Percentiles rank a stretch among this genome's conserved stretches.
These are phyloP conservation scores for Eudyptes chrysolophus DNA, from an alignment of 2,113 vertebrate genomes.

Conservation along the genomic window DNA sequence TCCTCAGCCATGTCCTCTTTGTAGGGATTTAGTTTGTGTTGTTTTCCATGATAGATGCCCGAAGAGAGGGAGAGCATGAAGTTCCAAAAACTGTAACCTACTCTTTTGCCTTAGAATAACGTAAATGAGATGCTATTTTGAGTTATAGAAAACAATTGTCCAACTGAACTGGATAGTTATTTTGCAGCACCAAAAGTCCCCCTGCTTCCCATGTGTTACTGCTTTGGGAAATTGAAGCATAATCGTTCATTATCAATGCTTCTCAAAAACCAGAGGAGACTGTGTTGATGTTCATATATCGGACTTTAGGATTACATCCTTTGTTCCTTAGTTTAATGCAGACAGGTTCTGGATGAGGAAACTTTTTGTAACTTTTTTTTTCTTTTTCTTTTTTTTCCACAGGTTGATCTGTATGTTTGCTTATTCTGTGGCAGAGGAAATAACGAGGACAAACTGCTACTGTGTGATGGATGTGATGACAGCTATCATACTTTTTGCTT, in stretches of 20 bases:
- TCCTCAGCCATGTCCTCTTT: not conserved
- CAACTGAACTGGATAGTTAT: not conserved
- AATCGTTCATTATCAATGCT: not conserved
- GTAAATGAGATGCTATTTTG: not conserved
- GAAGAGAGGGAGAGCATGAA: not conserved
- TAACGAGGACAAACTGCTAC: slow-evolving; percentile 91
- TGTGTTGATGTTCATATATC: rapidly evolving
- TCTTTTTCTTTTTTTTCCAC: not conserved
- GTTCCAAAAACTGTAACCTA: not conserved
- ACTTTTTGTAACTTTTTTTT: not conserved
- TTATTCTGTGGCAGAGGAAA: slow-evolving; percentile 95
- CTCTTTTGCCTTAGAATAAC: not conserved
- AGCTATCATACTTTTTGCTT: slow-evolving; percentile 98
- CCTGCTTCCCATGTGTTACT: rapidly evolving
- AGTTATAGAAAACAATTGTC: not conserved
- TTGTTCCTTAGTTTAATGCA: not conserved
- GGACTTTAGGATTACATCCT: not conserved
- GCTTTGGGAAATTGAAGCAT: not conserved
- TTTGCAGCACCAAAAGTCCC: not conserved
- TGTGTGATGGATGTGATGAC: slow-evolving; percentile 97
- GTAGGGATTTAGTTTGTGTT: not conserved
- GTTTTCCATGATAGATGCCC: not conserved
- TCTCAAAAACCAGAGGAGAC: not conserved
- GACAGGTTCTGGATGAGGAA: not conserved
- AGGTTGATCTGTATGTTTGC: slow-evolving; percentile 97